Evolutionary conservation across 1,140 invertebrate species (phyloP).

Genomic region (Portunus trituberculatus): DNA sequence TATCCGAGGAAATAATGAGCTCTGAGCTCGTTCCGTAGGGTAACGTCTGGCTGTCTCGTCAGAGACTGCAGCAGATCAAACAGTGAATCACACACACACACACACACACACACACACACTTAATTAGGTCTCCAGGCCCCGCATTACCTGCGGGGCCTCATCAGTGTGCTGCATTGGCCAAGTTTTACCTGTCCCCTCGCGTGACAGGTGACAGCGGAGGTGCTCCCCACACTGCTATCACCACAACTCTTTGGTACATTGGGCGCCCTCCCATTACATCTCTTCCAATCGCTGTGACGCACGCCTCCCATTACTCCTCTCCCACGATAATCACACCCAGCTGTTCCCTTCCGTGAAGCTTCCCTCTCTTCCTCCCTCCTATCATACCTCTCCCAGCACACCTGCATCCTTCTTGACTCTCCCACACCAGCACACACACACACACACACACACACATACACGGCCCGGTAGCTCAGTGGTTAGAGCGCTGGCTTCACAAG

Average conservation of each 20-base stretch:
- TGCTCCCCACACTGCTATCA: background rate
- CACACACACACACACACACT: too few species aligned
- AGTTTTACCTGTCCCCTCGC: background rate
- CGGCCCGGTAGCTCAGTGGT: too few species aligned
- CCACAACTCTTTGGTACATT: background rate
- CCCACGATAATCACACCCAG: background rate
- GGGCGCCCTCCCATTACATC: background rate
- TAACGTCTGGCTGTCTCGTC: too few species aligned
- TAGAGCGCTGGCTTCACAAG: too few species aligned
- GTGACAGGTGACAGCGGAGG: background rate
- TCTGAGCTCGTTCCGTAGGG: too few species aligned
- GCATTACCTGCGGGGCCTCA: background rate
- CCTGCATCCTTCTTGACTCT: background rate
- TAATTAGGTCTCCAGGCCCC: too few species aligned
- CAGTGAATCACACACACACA: too few species aligned
- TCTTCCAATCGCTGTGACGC: background rate
- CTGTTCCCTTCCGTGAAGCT: background rate
- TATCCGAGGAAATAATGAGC: too few species aligned
- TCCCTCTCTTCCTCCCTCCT: background rate
- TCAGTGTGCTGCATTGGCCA: background rate
- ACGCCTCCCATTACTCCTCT: background rate
- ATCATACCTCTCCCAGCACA: background rate
- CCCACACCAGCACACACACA: background rate
- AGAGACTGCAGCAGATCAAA: too few species aligned
- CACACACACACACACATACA: too few species aligned